phyloP scores from a whole-genome alignment of 2,797 vertebrate genomes.

The Coendou prehensilis region DNA sequence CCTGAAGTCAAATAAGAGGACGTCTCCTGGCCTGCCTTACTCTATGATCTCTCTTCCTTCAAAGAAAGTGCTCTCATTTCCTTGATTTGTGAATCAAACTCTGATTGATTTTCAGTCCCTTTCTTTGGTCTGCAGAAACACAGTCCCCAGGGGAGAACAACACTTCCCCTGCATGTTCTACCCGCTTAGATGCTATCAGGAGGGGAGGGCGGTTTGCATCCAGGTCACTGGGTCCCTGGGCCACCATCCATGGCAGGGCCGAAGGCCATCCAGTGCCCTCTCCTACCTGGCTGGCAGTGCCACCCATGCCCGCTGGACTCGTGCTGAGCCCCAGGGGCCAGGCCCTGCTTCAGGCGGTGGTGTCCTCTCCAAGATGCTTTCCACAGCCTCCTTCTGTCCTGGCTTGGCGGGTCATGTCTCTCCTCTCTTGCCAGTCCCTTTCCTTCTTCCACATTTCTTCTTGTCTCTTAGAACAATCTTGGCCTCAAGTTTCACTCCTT shows the following conservation, averaged over 20 bases:
- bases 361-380: not conserved
- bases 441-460: not conserved
- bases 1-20: not conserved
- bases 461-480: not conserved
- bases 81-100: not conserved
- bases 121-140: not conserved
- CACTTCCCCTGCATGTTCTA: not conserved
- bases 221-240: not conserved
- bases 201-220: not conserved
- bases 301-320: too few species aligned
- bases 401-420: too few species aligned
- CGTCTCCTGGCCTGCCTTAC: not conserved
- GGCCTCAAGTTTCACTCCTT: not conserved
- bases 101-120: not conserved
- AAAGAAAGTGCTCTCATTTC: not conserved
- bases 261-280: not conserved
- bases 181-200: not conserved
- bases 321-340: not conserved
- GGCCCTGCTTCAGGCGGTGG: too few species aligned
- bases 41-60: not conserved
- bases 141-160: not conserved
- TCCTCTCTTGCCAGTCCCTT: too few species aligned
- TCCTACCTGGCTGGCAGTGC: not conserved
- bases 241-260: too few species aligned
- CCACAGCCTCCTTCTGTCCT: too few species aligned